Evolutionary conservation across 2,888 invertebrate genomes (phyloP).

Genomic region (Polydrusus tereticollis): DNA sequence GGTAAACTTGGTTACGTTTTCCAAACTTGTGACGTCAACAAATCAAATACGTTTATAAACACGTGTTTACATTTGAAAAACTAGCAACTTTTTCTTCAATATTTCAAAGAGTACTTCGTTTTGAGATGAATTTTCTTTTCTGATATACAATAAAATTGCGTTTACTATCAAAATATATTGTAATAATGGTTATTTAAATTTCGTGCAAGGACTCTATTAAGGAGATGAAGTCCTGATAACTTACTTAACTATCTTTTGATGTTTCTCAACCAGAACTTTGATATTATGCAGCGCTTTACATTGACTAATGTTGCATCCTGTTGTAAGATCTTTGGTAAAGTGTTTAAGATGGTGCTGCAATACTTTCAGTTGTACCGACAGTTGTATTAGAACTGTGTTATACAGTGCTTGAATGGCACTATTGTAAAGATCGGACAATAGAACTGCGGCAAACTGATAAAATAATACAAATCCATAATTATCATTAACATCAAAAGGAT

Average conservation of each 20-base stretch:
- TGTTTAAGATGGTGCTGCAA: slow-evolving; percentile 23
- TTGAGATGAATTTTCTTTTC: no score
- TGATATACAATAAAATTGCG: no score
- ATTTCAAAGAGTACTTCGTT: no score
- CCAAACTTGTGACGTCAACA: no score
- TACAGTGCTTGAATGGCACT: slow-evolving; percentile 18
- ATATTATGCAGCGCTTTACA: not conserved
- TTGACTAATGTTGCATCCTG: not conserved
- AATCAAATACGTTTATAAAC: no score
- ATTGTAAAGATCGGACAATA: slow-evolving; percentile 26
- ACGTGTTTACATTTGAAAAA: no score
- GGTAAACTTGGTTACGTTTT: no score
- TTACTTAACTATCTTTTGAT: slow-evolving; percentile 33
- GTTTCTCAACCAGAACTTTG: slow-evolving; percentile 10
- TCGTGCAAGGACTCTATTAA: no score
- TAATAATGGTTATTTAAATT: no score
- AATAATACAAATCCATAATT: slow-evolving; percentile 17
- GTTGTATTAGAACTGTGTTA: slow-evolving; percentile 17
- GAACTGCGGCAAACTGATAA: slow-evolving; percentile 15
- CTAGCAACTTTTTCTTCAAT: no score
- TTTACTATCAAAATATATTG: no score
- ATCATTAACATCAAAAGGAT: slow-evolving; percentile 27
- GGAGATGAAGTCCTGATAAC: no score
- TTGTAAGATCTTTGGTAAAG: not conserved
- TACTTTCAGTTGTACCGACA: slow-evolving; percentile 19